Percentiles rank a stretch among this genome's conserved stretches.
These are phyloP conservation scores for Atta texana DNA, from an alignment of 1,140 invertebrate species.

Conservation along the genomic window DNA sequence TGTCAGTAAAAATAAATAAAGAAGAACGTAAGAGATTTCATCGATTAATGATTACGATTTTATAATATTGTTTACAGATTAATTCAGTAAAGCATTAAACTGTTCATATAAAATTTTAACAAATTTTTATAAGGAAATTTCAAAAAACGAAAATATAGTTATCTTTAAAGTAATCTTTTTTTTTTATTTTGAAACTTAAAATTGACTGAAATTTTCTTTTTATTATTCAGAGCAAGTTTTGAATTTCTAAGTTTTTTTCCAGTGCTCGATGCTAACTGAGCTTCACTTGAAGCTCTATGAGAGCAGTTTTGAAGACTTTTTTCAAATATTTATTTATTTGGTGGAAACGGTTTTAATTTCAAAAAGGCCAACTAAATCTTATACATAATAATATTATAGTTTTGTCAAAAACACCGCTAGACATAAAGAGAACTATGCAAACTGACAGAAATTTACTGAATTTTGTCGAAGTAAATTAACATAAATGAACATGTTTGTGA, in stretches of 20 bases:
- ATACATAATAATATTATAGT: not conserved
- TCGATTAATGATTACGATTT: not conserved
- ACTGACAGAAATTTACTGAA: not conserved
- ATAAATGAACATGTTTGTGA: not conserved
- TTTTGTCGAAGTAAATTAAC: conserved; percentile 15
- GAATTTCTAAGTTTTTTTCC: not conserved
- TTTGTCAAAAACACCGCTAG: not conserved
- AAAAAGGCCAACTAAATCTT: not conserved
- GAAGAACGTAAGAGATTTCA: not conserved
- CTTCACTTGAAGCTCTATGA: not conserved
- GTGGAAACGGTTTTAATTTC: not conserved
- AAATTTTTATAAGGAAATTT: not conserved
- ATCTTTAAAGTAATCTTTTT: not conserved
- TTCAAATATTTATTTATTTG: not conserved
- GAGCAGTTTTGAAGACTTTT: not conserved
- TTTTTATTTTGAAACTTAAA: not conserved
- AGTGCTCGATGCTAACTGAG: not conserved
- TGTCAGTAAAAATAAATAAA: not conserved
- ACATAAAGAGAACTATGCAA: not conserved
- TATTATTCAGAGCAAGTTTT: not conserved
- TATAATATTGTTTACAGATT: not conserved
- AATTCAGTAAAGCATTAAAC: not conserved
- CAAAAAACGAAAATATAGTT: not conserved
- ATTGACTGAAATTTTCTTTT: not conserved
- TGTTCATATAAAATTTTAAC: not conserved